These are phyloP conservation scores for Myanophis thanlyinensis DNA, from an alignment of 2,113 vertebrate genomes.

Conservation along the genomic window DNA sequence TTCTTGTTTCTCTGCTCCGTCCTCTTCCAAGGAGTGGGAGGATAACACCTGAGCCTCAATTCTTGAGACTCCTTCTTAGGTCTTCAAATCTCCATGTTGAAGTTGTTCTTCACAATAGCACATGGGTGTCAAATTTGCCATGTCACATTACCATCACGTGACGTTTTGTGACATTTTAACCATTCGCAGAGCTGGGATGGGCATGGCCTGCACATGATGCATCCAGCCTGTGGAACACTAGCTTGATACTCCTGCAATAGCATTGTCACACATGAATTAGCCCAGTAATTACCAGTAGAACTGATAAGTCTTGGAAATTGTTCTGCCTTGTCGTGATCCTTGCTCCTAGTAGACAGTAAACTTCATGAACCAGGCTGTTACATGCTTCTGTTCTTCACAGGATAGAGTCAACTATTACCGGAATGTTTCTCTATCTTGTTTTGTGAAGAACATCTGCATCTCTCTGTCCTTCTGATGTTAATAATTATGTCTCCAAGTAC, in stretches of 20 bases:
- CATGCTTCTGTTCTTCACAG: neutral
- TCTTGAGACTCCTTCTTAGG: neutral
- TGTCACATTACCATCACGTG: no score
- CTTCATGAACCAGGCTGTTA: neutral
- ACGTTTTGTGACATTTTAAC: no score
- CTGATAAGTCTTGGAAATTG: neutral
- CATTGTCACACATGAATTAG: neutral
- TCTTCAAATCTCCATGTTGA: neutral
- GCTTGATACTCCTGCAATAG: neutral
- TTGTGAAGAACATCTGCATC: neutral
- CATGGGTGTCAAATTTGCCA: no score
- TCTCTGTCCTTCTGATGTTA: neutral
- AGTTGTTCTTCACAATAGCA: neutral
- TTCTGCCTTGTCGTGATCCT: neutral
- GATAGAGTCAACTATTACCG: neutral
- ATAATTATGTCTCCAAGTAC: neutral
- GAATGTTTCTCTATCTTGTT: neutral
- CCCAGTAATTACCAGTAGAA: neutral
- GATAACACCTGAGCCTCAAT: neutral
- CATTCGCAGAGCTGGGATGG: no score
- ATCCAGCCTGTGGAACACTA: no score
- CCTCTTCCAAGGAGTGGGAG: neutral
- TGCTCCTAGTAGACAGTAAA: neutral
- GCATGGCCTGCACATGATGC: no score
- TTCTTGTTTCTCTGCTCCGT: neutral